phyloP scores from a whole-genome alignment of 2,113 vertebrate genomes.

The Heterotilapia buettikoferi region DNA sequence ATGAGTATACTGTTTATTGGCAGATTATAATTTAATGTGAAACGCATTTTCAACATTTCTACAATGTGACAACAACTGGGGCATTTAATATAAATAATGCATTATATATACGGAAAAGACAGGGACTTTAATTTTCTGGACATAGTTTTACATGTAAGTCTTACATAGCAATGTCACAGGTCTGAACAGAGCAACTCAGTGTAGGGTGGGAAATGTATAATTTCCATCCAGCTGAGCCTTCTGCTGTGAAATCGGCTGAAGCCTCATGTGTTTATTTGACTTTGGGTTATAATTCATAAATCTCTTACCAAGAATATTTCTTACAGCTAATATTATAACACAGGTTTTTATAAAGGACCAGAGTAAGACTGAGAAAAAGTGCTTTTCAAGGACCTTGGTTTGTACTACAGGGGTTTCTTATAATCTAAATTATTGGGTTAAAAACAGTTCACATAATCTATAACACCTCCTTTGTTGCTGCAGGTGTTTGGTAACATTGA shows the following conservation, averaged over 20 bases:
- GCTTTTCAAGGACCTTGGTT: neutral
- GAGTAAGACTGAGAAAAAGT: neutral
- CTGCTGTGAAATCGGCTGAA: neutral
- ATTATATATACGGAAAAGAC: neutral
- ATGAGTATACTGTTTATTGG: neutral
- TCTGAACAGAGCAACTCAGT: neutral
- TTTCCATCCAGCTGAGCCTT: neutral
- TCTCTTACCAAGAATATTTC: neutral
- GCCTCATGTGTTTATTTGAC: neutral
- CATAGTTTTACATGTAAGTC: neutral
- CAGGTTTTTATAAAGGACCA: neutral
- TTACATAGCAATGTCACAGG: neutral
- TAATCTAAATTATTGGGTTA: neutral
- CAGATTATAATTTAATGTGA: neutral
- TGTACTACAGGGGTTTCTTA: neutral
- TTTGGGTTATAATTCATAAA: neutral
- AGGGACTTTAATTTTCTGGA: neutral
- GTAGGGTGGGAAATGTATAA: neutral
- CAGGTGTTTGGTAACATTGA: conserved; percentile 98
- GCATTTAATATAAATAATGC: neutral
- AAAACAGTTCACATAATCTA: neutral
- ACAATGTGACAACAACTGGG: neutral
- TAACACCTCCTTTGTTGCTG: neutral
- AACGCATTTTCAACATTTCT: neutral
- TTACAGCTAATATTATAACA: neutral